Base-by-base conservation (phyloP, 2,113 vertebrate species). In the Oxyura jamaicensis region DNA sequence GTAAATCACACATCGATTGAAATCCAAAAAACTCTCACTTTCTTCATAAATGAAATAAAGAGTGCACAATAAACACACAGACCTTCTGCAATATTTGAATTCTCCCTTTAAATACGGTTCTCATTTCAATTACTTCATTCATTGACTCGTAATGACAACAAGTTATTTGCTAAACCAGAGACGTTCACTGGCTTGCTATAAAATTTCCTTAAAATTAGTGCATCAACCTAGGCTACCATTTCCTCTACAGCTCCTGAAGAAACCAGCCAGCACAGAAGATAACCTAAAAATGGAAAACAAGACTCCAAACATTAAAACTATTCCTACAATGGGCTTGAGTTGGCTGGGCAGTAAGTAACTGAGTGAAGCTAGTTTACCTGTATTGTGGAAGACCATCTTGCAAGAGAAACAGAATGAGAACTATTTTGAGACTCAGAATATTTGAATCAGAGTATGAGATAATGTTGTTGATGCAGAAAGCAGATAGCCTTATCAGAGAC, bases 71-170 rank as follows among this genome's bases (percentile, higher is more conserved):
- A 62, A 95, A 92, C 10, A 69, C 26, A 31, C 59, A 79, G 23
- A 79, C 8, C 71, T 79, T 84, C 72, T 88, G 67, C 94, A 69
- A 44, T 36, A 89, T 92, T 92, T 95, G 91, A 66, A 69, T 91
- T 96, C 77, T 91, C 44, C 56, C 63, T 94, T 90, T 83, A 96
- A 95, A 94, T 84, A 87, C 48, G n/a, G 65, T 83, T 79, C 91
- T 50, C 10, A 62, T 88, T 90, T 89, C 58, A 56, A 56, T 59
- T 67, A 67, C 36, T 83, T 67, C 36, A 67, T 22, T 86, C 58
- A 88, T 71, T 81, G 76, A 83, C 56, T 77, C 36, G 63, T 93
- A 59, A 62, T 78, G 31, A 87, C 53, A 91, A 52, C 46, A 83
- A 68, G 33, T 46, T 77, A 72, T 79, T 73, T 91, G 79, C 75